Evolutionary conservation across 2,888 invertebrate species (phyloP).

Genomic region (Sympetrum striolatum): DNA sequence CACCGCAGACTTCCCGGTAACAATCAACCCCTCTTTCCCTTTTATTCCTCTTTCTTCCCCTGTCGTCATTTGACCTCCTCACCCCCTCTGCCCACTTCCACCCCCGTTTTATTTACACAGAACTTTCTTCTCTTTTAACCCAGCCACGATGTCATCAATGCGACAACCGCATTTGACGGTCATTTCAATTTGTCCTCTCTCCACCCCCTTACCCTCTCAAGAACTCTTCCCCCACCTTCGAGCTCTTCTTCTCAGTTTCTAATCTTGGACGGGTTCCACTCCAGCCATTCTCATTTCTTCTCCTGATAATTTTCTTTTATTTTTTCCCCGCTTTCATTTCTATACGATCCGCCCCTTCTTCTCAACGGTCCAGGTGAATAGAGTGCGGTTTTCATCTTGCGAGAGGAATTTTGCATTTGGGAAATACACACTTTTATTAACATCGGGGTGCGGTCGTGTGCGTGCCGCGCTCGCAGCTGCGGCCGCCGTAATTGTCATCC

Average conservation of each 20-base stretch:
- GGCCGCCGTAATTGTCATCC: no score
- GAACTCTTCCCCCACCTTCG: background rate
- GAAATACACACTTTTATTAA: background rate
- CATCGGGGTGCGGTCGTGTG: background rate
- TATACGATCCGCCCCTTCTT: background rate
- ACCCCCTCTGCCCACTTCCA: background rate
- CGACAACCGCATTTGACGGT: conserved; percentile 36
- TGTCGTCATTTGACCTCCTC: background rate
- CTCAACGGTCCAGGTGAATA: background rate
- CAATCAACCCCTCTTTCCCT: conserved; percentile 5
- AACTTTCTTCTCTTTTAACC: background rate
- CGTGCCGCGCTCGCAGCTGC: background rate
- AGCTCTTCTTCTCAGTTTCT: conserved; percentile 2
- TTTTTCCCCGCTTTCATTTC: background rate
- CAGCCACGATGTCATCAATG: conserved; percentile 29
- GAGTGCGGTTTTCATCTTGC: background rate
- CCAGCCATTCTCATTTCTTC: conserved; percentile 35
- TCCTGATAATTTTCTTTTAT: conserved; percentile 30
- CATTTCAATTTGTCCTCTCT: conserved; percentile 28
- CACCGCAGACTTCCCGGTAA: conserved; percentile 23
- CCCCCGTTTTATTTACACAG: background rate
- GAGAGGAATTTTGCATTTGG: background rate
- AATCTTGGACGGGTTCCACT: conserved; percentile 38
- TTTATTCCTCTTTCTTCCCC: background rate
- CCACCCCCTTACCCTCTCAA: background rate